Percentiles rank a stretch among this genome's conserved stretches.
Evolutionary conservation across 2,113 vertebrate genomes (phyloP).

Genomic region (Rhinoderma darwinii): DNA sequence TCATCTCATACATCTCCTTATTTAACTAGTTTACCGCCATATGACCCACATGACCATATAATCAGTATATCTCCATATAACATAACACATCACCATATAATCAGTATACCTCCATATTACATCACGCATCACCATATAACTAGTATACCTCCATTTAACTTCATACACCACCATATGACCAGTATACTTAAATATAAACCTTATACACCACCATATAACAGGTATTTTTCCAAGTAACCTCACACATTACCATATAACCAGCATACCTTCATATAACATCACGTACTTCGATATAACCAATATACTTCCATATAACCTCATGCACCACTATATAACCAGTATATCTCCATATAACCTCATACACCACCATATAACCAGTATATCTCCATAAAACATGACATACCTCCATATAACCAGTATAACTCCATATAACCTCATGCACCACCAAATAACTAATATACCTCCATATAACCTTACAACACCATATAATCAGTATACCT

Average conservation of each 20-base stretch:
- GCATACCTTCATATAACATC: not conserved
- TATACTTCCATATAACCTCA: not conserved
- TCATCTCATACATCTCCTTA: no score
- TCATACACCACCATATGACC: no score
- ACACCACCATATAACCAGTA: not conserved
- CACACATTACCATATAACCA: not conserved
- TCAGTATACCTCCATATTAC: no score
- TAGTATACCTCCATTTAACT: not conserved
- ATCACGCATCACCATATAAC: not conserved
- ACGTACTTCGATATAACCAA: not conserved
- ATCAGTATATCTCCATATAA: no score
- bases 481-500: not conserved
- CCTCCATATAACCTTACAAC: not conserved
- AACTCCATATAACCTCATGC: not conserved
- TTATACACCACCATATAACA: not conserved
- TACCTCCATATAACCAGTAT: not conserved
- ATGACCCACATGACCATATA: no score
- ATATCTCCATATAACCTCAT: not conserved
- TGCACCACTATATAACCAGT: not conserved
- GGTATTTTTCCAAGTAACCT: no score
- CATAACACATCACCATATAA: no score
- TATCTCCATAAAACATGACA: not conserved
- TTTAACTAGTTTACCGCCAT: no score
- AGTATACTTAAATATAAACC: no score
- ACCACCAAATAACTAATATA: not conserved